Evolutionary conservation across 2,797 vertebrate species (phyloP), one percentile per base, ranked within the genome.

Genomic region (Platalea minor): DNA sequence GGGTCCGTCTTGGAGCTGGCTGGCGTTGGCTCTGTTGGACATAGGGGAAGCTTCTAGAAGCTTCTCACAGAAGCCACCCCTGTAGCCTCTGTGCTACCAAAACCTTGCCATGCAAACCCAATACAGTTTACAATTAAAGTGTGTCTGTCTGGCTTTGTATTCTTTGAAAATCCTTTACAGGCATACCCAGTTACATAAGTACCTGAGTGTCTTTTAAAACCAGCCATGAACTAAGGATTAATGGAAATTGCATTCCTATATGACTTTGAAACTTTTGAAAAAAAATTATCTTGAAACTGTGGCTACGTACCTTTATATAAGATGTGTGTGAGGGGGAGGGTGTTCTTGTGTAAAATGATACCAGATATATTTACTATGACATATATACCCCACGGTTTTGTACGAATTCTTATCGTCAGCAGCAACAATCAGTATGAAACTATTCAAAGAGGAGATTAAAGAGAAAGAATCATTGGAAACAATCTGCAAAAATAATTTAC

Each of bases 401-500:
- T 60, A 48, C 35, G 59, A 84, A 63, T 91, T 84, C 63, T 79
- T 91, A 57, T 7, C 15, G 20, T 8, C 67, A 85, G n/a, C 57
- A 73, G 73, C 73, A 93, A 77, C 69, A 68, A 73, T 89, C 73
- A 85, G 65, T 83, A 63, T 85, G 85, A 89, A 85, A 46, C 65
- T 78, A 63, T 94, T 91, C 59, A 88, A 80, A 83, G 63, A 93
- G 35, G 50, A 65, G 46, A 21, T 96, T 88, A 84, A 80, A 89
- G 80, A 93, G 80, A 85, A 94, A 85, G 43, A 89, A 92, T 91
- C 28, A 68, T 77, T 92, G 53, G 57, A 78, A 96, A 92, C 29
- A 80, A 81, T 88, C 81, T 89, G 54, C 45, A 85, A 37, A 94
- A 85, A 57, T 91, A 84, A 92, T 96, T 95, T 93, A 75, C 72